Conservation (phyloP, 1,140 invertebrate genomes). For the Drosophila biarmipes region DNA sequence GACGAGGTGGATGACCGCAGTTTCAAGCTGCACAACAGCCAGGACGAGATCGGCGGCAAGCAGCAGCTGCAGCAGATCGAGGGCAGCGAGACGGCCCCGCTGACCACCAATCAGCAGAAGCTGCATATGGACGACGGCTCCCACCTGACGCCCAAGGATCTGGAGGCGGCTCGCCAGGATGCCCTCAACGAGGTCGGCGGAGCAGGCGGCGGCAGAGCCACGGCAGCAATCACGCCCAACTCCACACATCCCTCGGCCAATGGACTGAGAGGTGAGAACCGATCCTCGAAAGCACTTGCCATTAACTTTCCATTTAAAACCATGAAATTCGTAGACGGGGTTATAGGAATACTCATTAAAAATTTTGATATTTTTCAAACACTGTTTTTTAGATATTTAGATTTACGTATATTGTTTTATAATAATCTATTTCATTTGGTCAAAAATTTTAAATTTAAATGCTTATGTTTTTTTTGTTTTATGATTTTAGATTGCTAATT, state of each 20-base stretch:
- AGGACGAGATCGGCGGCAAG: slow-evolving; percentile 50
- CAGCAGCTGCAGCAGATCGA: slow-evolving; percentile 65
- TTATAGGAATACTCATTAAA: too few relatives aligned
- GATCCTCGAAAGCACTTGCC: not conserved
- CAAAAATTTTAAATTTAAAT: too few relatives aligned
- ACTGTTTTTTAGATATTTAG: too few relatives aligned
- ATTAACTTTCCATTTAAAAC: not conserved
- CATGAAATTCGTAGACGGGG: not conserved
- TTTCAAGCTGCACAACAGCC: slow-evolving; percentile 66
- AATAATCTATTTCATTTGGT: too few relatives aligned
- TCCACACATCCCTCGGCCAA: slow-evolving; percentile 71
- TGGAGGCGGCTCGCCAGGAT: slow-evolving; percentile 70
- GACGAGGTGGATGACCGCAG: slow-evolving; percentile 82
- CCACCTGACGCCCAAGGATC: slow-evolving; percentile 65
- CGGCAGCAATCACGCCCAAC: slow-evolving; percentile 69
- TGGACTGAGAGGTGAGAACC: slow-evolving; percentile 72
- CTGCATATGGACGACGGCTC: slow-evolving; percentile 71
- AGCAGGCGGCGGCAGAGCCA: slow-evolving; percentile 42
- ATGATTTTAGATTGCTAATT: too few relatives aligned
- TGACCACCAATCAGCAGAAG: slow-evolving; percentile 81
- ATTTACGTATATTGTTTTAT: too few relatives aligned
- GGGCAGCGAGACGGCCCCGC: slow-evolving; percentile 77
- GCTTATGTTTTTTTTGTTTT: too few relatives aligned
- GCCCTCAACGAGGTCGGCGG: slow-evolving; percentile 37
- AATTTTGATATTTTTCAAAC: too few relatives aligned